Base-by-base conservation (phyloP, 1,140 invertebrate species). In the Akabosia matsudoensis region DNA sequence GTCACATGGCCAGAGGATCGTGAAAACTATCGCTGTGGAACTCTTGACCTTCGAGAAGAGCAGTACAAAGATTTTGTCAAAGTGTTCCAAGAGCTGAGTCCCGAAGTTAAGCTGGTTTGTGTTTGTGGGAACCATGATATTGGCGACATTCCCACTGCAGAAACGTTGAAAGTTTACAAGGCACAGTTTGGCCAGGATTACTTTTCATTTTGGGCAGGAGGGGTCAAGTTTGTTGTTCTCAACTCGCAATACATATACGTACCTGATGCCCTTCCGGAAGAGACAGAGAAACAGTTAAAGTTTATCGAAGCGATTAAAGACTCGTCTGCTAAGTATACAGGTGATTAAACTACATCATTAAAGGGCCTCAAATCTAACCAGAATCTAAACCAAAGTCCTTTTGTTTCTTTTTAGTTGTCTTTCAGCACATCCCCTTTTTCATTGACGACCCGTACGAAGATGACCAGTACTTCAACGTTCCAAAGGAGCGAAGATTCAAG, bases 101-200 rank as follows among this genome's bases (percentile, higher is more conserved):
- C 82, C 10, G 78, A 82, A 0, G 86, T 89, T 33, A 86, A 87
- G 45, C 74, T 89, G 54, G 82, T 89, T 70, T 88, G 87, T 76
- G 84, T 89, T 22, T 88, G 88, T 80, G 88, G 88, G 1, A 89
- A 89, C 82, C 88, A 89, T 81, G 88, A 89, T 80, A 81, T 89
- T 13, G 87, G 88, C 1, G 83, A 89, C 76, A 80, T 75, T 7
- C 88, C 88, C 34, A 87, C 86, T 18, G 56, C 71, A 4, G 74
- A 85, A 71, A 82, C 83, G 10, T 79, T 89, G 33, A 22, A 79
- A 67, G 73, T 74, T 33, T 89, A 87, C 76, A 80, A 82, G 24
- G 74, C 83, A 1, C 79, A 82, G 33, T 89, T 87, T 83, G 88
- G 88, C n/a, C 85, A 87, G 79, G 88, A 89, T 82, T 88, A 84